Base-by-base conservation (phyloP, 2,113 vertebrate species). In the Tetrax tetrax region DNA sequence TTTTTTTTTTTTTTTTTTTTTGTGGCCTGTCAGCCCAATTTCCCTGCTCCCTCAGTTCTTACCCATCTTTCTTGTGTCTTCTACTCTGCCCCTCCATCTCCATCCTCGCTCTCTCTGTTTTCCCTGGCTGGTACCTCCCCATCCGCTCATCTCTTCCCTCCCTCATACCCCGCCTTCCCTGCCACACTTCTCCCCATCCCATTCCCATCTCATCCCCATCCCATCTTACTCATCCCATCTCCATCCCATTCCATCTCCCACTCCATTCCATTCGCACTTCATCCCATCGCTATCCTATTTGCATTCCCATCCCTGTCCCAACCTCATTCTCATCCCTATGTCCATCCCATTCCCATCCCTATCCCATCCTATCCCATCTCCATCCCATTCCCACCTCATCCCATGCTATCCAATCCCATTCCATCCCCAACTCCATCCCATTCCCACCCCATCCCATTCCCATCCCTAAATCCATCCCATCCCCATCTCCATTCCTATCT, bases 81-180 rank as follows among this genome's bases (percentile, higher is more conserved):
- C 27, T 48, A 6, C 27, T 41, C 31, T 83, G 71, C 43, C 7
- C 4, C 4, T 23, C 15, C 28, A 37, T 24, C 37, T 77, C 29
- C 50, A 68, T 15, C 37, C 15, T 33, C 18, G 3, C 10, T 22
- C 8, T 14, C 28, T 33, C 23, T 38, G 15, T 56, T 85, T 64
- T 20, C 20, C 14, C 16, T 51, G 29, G 25, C 31, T 77, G 22
- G 7, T 65, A 28, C 28, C 13, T 51, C 27, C 21, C 23, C 43
- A 45, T 22, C 7, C 14, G 23, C 6, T 19, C 53, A 22, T 12
- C 22, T 50, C 11, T 54, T 66, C 1, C 10, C 12, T 4, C 14
- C 19, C 10, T 4, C 0, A 1, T 1, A 7, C 43, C 35, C 15
- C 0, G 2, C 9, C 60, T 22, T 81, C 60, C 68, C 64, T 83